Evolutionary conservation across 2,113 vertebrate genomes (phyloP).

Genomic region (Acanthisitta chloris): DNA sequence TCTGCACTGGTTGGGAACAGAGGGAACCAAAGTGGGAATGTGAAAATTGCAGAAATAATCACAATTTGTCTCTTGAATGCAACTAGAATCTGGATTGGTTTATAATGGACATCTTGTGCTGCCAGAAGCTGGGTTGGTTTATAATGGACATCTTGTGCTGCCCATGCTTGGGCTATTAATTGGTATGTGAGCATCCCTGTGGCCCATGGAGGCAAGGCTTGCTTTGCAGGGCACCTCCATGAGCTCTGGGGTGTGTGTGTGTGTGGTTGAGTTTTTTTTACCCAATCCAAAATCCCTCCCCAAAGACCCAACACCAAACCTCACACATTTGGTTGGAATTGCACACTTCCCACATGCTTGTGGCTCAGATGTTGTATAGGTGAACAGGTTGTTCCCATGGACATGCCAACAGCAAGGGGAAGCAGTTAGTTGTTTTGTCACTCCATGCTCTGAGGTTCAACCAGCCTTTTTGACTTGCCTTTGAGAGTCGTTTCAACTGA

Average conservation of each 20-base stretch:
- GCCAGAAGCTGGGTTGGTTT: background rate
- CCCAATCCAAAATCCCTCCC: background rate
- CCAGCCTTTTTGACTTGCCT: background rate
- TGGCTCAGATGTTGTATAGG: background rate
- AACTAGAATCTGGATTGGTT: background rate
- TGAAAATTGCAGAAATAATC: background rate
- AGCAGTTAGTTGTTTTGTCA: background rate
- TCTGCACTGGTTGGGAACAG: background rate
- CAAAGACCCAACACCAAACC: background rate
- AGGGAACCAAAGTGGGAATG: background rate
- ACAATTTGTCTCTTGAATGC: background rate
- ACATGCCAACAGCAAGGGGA: background rate
- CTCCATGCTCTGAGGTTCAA: background rate
- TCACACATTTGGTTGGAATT: background rate
- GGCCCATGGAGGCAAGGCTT: background rate
- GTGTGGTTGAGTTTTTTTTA: background rate
- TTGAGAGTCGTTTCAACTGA: background rate
- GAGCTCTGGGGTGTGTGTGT: background rate
- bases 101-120: accelerated
- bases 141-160: background rate
- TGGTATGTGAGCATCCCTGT: background rate
- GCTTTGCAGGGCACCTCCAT: background rate
- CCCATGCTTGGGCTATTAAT: background rate
- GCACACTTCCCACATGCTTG: background rate
- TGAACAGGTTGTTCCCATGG: background rate